These are phyloP conservation scores for Hymenopus coronatus DNA, from an alignment of 2,888 invertebrate genomes.

Conservation along the genomic window DNA sequence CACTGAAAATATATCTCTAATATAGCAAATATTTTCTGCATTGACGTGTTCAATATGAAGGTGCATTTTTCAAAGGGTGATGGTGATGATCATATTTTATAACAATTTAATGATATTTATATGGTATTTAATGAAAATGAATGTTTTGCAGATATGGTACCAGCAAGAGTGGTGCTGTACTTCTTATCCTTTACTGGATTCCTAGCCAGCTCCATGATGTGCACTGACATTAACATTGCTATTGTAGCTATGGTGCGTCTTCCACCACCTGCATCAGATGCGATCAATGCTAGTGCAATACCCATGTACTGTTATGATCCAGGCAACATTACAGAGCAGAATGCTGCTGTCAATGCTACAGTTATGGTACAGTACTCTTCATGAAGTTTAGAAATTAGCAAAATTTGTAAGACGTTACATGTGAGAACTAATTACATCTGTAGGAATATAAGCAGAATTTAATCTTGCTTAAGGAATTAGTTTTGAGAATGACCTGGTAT, in stretches of 20 bases:
- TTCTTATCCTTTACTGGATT: conserved; percentile 70
- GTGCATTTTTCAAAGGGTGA: too few relatives aligned
- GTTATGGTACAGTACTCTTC: not conserved
- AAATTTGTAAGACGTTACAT: too few relatives aligned
- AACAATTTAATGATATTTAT: too few relatives aligned
- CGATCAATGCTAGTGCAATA: conserved; percentile 35
- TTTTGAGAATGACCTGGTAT: too few relatives aligned
- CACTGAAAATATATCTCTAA: too few relatives aligned
- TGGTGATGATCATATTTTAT: too few relatives aligned
- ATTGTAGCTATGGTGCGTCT: conserved; percentile 64
- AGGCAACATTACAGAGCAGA: conserved; percentile 11
- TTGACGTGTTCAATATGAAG: too few relatives aligned
- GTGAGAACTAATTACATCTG: too few relatives aligned
- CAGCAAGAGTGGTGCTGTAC: conserved; percentile 67
- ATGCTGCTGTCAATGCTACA: conserved; percentile 7
- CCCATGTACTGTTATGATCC: conserved; percentile 41
- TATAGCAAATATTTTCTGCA: too few relatives aligned
- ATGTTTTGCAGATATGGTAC: conserved; percentile 52
- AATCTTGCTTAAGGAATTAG: too few relatives aligned
- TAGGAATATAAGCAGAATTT: too few relatives aligned
- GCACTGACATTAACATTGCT: conserved; percentile 69
- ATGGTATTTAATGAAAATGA: not conserved
- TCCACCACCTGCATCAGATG: conserved; percentile 35
- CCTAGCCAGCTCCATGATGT: conserved; percentile 73
- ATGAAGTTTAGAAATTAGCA: too few relatives aligned